A percentile compares a stretch with the other conserved stretches of the same genome.
Conservation (phyloP, 2,888 invertebrate species). For the Drosophila anomalata region DNA sequence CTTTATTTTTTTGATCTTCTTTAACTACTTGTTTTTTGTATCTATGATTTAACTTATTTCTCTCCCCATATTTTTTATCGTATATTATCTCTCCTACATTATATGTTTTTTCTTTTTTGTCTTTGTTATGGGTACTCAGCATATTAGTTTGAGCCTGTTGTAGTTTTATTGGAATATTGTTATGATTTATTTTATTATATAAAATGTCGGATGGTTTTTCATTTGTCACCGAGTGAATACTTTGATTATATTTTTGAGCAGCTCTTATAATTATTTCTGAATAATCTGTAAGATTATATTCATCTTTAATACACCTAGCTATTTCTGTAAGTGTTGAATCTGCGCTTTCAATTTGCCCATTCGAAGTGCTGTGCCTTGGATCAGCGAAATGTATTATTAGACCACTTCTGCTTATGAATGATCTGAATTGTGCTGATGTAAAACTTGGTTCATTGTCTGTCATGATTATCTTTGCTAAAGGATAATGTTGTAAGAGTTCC, state of each 20-base stretch:
- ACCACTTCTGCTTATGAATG: not conserved
- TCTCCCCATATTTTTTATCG: no score
- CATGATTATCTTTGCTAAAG: not conserved
- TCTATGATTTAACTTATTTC: no score
- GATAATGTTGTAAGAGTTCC: not conserved
- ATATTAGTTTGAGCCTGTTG: not conserved
- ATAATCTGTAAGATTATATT: no score
- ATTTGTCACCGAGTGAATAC: no score
- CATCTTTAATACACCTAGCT: no score
- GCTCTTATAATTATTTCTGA: no score
- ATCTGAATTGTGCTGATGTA: not conserved
- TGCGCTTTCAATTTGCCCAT: not conserved
- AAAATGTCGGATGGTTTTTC: not conserved
- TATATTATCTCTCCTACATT: no score
- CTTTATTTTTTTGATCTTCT: no score
- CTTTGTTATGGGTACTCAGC: not conserved
- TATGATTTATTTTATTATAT: not conserved
- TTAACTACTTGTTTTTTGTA: no score
- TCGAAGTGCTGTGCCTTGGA: not conserved
- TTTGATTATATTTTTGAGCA: no score
- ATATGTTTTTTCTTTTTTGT: not conserved
- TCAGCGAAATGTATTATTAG: constrained; percentile 1
- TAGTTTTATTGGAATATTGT: not conserved
- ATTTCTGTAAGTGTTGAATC: no score
- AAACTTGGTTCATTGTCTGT: no score